A percentile compares a stretch with the other conserved stretches of the same genome.
Conservation (phyloP, 2,888 invertebrate genomes). For the Steromphala cineraria region DNA sequence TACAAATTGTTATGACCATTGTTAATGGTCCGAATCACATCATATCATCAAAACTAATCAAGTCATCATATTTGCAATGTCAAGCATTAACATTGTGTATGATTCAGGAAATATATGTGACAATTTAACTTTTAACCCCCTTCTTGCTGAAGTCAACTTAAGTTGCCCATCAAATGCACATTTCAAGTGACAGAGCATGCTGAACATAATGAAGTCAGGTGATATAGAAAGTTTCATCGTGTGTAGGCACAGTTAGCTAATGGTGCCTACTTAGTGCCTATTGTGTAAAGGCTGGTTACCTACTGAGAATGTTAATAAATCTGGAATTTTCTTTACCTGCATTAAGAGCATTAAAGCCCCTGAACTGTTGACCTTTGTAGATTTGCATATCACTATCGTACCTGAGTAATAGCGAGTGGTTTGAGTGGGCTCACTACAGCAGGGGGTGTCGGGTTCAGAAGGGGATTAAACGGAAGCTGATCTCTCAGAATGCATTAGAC, state of each 20-base stretch:
- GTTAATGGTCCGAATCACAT: too few relatives aligned
- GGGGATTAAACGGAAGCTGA: not conserved
- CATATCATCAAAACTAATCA: too few relatives aligned
- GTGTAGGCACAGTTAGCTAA: not conserved
- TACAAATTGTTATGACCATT: too few relatives aligned
- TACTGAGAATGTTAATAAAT: not conserved
- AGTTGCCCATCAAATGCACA: too few relatives aligned
- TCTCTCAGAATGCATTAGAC: not conserved
- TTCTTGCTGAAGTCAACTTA: too few relatives aligned
- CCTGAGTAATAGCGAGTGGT: not conserved
- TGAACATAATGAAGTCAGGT: too few relatives aligned
- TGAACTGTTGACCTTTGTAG: not conserved
- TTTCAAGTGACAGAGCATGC: too few relatives aligned
- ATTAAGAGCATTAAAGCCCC: not conserved
- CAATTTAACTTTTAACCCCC: too few relatives aligned
- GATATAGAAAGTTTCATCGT: not conserved
- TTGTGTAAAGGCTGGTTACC: not conserved
- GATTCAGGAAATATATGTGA: too few relatives aligned
- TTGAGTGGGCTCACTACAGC: not conserved
- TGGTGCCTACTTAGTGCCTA: not conserved
- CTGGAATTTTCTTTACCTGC: not conserved
- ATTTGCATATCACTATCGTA: not conserved
- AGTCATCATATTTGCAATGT: too few relatives aligned
- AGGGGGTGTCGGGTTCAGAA: not conserved
- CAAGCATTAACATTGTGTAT: too few relatives aligned